Evolutionary conservation across 2,113 vertebrate genomes (phyloP).

Genomic region (Semnornis frantzii): DNA sequence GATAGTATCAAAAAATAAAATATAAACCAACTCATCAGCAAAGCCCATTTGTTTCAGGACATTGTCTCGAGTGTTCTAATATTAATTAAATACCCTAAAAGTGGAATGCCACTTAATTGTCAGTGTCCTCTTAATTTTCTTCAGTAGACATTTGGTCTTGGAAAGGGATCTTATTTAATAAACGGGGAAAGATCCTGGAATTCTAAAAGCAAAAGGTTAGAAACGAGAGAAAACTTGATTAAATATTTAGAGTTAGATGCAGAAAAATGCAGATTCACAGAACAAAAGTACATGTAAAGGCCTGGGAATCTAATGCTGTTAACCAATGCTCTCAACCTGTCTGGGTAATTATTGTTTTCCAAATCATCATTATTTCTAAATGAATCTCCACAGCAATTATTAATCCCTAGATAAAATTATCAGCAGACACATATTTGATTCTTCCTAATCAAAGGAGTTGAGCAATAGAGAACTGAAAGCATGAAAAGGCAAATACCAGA

Average conservation of each 20-base stretch:
- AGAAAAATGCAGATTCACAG: not conserved
- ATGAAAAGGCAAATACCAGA: not conserved
- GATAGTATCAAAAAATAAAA: not conserved
- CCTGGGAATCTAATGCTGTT: constrained; percentile 7
- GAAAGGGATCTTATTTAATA: not conserved
- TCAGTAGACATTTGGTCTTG: not conserved
- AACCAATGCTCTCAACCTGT: not conserved
- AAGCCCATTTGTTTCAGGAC: not conserved
- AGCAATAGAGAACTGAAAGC: not conserved
- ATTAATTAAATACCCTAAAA: not conserved
- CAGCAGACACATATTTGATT: not conserved
- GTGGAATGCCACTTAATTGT: not conserved
- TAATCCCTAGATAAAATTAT: constrained; percentile 36
- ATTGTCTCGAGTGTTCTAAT: not conserved
- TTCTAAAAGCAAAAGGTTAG: not conserved
- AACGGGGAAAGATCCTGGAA: not conserved
- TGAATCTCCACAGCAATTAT: constrained; percentile 37
- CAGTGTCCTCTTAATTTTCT: not conserved
- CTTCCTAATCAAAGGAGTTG: not conserved
- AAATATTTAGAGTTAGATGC: not conserved
- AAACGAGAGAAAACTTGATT: not conserved
- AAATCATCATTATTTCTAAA: constrained; percentile 42
- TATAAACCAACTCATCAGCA: not conserved
- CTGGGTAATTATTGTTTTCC: constrained; percentile 44
- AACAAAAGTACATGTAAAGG: not conserved